Evolutionary conservation across 2,888 invertebrate genomes (phyloP), one percentile per base, ranked within the genome.

Genomic region (Minunthozetes semirufus): DNA sequence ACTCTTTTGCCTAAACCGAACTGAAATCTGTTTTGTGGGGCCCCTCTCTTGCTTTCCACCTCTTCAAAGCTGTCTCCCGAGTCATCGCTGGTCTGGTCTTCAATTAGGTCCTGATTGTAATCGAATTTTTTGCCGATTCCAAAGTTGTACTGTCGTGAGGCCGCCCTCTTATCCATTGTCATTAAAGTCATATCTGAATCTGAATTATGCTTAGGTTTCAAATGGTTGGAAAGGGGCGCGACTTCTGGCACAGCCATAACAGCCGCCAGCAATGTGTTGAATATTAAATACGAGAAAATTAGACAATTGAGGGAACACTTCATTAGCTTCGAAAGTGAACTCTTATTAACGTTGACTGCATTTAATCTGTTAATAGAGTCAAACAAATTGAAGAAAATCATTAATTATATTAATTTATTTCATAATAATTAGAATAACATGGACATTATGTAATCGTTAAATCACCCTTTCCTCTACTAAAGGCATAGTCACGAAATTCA

Each of bases 121-220:
- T 72, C 70, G 13, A 68, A 63, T 33, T 77, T 77, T 38, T 78
- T 78, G 0, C 78, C 78, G 59, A 78, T 73, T 8, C 78, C 78
- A 17, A 77, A 78, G n/a, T 75, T 74, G 53, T 76, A 78, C 11
- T 73, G 61, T n/a, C 76, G 77, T 5, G 77, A 72, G 11, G 19
- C 25, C 29, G 50, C 59, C 38, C 77, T 73, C 56, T 77, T 78
- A 48, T 74, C 75, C 70, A 46, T 8, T 15, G 15, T 13, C 22
- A 46, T n/a, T 8, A 29, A 8, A n/a, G 19, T 6, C n/a, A 8
- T 38, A 4, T 29, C 38, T 25, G 25, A 11, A 22, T 70, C 29
- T 19, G 42, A n/a, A 46, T 70, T 17, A n/a, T 33, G 38, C 33
- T 70, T 46, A n/a, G 19, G 42, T 3, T 11, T 70, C 42, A 46